Evolutionary conservation across 2,888 invertebrate genomes (phyloP).

Genomic region (Rhodophaea formosa): DNA sequence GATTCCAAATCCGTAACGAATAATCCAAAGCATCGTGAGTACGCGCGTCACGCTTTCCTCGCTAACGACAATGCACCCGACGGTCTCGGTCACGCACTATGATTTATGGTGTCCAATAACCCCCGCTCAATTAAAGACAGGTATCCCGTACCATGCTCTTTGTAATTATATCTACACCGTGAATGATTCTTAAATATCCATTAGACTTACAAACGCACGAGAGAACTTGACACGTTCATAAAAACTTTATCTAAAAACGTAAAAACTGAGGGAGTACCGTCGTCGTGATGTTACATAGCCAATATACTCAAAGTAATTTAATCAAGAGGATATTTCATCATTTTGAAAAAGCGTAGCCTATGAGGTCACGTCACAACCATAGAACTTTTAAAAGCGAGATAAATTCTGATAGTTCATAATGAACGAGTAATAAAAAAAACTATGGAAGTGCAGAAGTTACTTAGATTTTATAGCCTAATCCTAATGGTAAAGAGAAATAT

Average conservation of each 20-base stretch:
- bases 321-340: no score
- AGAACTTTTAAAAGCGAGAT: no score
- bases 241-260: not conserved
- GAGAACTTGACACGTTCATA: not conserved
- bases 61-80: constrained; percentile 30
- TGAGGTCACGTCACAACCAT: no score
- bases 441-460: not conserved
- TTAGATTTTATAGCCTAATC: not conserved
- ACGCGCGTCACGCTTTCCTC: constrained; percentile 52
- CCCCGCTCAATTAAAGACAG: constrained; percentile 28
- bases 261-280: no score
- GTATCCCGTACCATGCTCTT: constrained; percentile 29
- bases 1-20: no score
- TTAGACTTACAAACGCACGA: not conserved
- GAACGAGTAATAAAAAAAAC: not conserved
- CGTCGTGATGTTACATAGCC: no score
- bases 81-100: constrained; percentile 44
- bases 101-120: constrained; percentile 34
- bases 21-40: constrained; percentile 33
- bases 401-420: no score
- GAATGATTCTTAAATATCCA: constrained; percentile 20
- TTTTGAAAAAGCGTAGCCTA: no score
- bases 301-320: no score
- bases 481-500: not conserved
- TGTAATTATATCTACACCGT: constrained; percentile 15